Evolutionary conservation across 1,140 invertebrate genomes (phyloP), one percentile per base, ranked within the genome.

Genomic region (Prorops nasuta): DNA sequence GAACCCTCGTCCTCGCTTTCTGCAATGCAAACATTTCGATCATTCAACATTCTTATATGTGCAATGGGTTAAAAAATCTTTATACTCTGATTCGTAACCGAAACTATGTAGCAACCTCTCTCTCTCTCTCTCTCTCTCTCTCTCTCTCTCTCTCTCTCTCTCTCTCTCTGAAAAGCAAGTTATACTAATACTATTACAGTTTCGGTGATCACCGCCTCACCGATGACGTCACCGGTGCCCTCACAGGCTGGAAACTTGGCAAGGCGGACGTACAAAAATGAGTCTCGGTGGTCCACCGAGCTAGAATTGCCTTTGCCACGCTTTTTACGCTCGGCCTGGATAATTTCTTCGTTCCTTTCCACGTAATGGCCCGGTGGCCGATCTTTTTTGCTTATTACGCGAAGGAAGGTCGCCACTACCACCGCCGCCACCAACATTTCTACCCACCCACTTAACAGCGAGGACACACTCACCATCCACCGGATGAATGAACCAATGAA

Each of bases 401-500:
- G 54, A 55, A 37, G 31, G 60, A 56, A 50, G 53, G 53, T 53
- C 51, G 57, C 50, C 54, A 32, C n/a, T n/a, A n/a, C n/a, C n/a
- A n/a, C n/a, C n/a, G n/a, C n/a, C n/a, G n/a, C n/a, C n/a, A n/a
- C n/a, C n/a, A n/a, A n/a, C n/a, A n/a, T n/a, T n/a, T n/a, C n/a
- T n/a, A n/a, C n/a, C n/a, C n/a, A n/a, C n/a, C n/a, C n/a, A n/a
- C n/a, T n/a, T n/a, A n/a, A n/a, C 47, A 48, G 3, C 21, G 40
- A 32, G 20, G 48, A 44, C 20, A 51, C 45, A 59, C 51, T 51
- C 51, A 37, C 37, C 39, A 40, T 38, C 24, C 31, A 42, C 44
- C 42, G 56, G 47, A 73, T 73, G 69, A 74, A 74, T 71, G 69
- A 69, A 72, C 69, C 56, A 56, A 68, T 72, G 72, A 74, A 74